Conservation (phyloP, 2,888 invertebrate species). For the Temnothorax ravouxi region DNA sequence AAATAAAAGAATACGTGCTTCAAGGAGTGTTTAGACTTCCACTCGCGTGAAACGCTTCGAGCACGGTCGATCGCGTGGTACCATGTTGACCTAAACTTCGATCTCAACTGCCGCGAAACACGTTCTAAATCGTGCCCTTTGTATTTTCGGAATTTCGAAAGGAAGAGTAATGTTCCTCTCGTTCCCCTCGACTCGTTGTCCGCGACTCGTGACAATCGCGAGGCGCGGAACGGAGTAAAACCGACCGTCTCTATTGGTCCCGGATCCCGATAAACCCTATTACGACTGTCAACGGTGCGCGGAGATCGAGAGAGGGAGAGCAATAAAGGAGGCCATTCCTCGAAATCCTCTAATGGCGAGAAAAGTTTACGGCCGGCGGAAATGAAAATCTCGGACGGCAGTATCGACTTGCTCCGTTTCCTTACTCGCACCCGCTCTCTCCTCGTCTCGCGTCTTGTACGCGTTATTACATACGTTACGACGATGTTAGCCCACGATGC, state of each 20-base stretch:
- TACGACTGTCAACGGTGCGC: slow-evolving; percentile 39
- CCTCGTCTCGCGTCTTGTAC: not conserved
- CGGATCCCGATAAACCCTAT: slow-evolving; percentile 61
- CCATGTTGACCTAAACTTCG: not conserved
- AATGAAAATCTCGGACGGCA: slow-evolving; percentile 67
- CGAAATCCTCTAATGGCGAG: slow-evolving; percentile 61
- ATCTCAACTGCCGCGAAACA: not conserved
- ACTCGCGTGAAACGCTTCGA: not conserved
- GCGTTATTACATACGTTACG: slow-evolving; percentile 23
- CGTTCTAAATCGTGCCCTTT: slow-evolving; percentile 23
- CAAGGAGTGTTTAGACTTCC: not conserved
- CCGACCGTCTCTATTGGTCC: not conserved
- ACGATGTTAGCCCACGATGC: slow-evolving; percentile 24
- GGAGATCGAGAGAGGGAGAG: slow-evolving; percentile 33
- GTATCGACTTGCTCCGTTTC: slow-evolving; percentile 52
- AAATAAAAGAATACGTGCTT: not conserved
- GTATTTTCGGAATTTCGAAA: slow-evolving; percentile 36
- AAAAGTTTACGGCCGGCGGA: slow-evolving; percentile 56
- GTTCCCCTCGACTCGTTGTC: not conserved
- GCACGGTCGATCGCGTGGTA: not conserved
- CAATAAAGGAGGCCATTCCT: slow-evolving; percentile 64
- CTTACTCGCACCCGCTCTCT: not conserved
- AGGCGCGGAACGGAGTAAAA: slow-evolving; percentile 26
- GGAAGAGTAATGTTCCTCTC: slow-evolving; percentile 34
- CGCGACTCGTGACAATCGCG: slow-evolving; percentile 23